phyloP scores from a whole-genome alignment of 2,797 vertebrate genomes.

The Melanotaenia pygmaea region DNA sequence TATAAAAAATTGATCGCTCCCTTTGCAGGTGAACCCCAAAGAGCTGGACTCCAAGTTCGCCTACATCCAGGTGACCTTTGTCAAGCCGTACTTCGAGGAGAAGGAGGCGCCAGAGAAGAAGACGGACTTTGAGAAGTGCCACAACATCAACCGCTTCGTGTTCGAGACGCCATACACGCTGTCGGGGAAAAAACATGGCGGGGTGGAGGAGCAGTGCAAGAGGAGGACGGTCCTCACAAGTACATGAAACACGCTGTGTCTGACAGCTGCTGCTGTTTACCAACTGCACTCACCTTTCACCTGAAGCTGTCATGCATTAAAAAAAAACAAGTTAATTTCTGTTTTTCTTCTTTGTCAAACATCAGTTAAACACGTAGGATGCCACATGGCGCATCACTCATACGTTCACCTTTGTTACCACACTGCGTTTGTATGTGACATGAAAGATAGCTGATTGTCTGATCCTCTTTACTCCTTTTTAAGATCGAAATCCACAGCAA shows the following conservation, averaged over 20 bases:
- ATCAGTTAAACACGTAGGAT: not conserved
- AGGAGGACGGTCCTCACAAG: conserved; percentile 91
- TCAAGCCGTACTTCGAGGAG: conserved; percentile 95
- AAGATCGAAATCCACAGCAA: not conserved
- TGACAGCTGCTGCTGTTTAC: not conserved
- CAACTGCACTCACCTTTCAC: not conserved
- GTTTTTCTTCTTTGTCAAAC: not conserved
- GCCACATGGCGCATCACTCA: not conserved
- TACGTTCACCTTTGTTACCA: not conserved
- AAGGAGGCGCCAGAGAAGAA: conserved; percentile 92
- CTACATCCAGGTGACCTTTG: conserved; percentile 95
- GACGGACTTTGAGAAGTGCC: conserved; percentile 94
- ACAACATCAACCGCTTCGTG: conserved; percentile 94
- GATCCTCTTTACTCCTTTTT: not conserved
- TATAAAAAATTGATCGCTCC: not conserved
- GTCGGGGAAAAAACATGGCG: conserved; percentile 95
- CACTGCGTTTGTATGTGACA: conserved; percentile 2
- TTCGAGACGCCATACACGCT: conserved; percentile 98
- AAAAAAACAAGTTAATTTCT: not conserved
- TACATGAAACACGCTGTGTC: conserved; percentile 57
- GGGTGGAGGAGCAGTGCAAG: conserved; percentile 96
- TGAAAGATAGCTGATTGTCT: not conserved
- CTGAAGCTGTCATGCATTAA: not conserved
- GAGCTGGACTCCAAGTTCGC: conserved; percentile 94
- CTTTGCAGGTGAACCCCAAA: conserved; percentile 87